Conservation (phyloP, 2,888 invertebrate species). For the Pristionchus arcanus region DNA sequence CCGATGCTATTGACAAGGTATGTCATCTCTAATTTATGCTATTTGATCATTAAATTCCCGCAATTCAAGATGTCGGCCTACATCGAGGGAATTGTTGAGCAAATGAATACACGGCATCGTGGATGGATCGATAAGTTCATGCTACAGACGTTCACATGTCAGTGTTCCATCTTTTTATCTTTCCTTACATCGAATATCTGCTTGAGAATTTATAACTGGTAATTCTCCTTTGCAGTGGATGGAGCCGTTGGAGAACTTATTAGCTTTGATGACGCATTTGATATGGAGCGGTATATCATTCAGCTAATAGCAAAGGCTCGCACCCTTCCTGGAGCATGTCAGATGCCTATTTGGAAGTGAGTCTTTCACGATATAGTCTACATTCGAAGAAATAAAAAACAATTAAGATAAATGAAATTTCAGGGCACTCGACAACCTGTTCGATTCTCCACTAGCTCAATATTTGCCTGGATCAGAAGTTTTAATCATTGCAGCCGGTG, state of each 20-base stretch:
- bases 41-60: neutral
- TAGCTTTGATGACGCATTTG: neutral
- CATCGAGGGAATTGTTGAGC: neutral
- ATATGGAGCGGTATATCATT: neutral
- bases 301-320: neutral
- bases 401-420: too few relatives aligned
- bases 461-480: slow-evolving; percentile 17
- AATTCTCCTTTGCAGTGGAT: neutral
- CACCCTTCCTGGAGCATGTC: neutral
- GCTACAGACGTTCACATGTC: slow-evolving; percentile 2
- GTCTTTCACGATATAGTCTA: too few relatives aligned
- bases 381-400: too few relatives aligned
- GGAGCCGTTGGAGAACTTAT: neutral
- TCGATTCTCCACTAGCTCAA: neutral
- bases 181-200: too few relatives aligned
- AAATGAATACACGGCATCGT: neutral
- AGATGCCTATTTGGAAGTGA: slow-evolving; percentile 43
- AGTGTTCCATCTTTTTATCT: neutral
- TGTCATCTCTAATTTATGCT: neutral
- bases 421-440: neutral
- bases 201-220: too few relatives aligned
- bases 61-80: slow-evolving; percentile 1
- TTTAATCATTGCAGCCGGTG: neutral
- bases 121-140: neutral
- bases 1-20: neutral